phyloP scores from a whole-genome alignment of 2,797 vertebrate genomes.

The Myotis pilosus region DNA sequence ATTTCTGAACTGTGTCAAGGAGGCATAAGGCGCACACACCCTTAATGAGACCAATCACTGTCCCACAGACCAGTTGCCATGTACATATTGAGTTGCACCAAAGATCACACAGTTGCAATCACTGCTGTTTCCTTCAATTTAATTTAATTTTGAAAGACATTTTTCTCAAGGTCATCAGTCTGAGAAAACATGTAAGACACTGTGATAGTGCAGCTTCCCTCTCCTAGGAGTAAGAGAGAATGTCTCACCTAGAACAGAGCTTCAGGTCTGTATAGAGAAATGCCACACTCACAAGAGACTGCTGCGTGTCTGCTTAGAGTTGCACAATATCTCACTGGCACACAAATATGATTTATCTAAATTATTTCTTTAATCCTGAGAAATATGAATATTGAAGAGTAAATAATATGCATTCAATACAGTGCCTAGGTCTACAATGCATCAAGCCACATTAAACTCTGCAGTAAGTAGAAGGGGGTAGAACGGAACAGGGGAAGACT shows the following conservation, averaged over 20 bases:
- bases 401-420: neutral
- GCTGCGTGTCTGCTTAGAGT: neutral
- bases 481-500: neutral
- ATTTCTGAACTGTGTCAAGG: neutral
- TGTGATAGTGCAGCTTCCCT: neutral
- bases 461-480: neutral
- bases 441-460: neutral
- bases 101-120: neutral
- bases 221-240: neutral
- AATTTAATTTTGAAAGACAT: neutral
- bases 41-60: neutral
- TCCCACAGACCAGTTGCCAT: neutral
- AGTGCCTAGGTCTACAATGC: neutral
- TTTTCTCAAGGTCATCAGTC: constrained; percentile 9
- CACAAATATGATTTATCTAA: neutral
- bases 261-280: neutral
- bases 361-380: neutral
- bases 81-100: neutral
- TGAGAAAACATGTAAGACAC: neutral
- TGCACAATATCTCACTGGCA: neutral
- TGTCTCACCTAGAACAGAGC: neutral
- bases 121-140: neutral
- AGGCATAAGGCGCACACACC: neutral
- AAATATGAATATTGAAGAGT: neutral
- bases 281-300: neutral